phyloP scores from a whole-genome alignment of 2,113 vertebrate genomes.

The Pomatorhinus ruficollis region DNA sequence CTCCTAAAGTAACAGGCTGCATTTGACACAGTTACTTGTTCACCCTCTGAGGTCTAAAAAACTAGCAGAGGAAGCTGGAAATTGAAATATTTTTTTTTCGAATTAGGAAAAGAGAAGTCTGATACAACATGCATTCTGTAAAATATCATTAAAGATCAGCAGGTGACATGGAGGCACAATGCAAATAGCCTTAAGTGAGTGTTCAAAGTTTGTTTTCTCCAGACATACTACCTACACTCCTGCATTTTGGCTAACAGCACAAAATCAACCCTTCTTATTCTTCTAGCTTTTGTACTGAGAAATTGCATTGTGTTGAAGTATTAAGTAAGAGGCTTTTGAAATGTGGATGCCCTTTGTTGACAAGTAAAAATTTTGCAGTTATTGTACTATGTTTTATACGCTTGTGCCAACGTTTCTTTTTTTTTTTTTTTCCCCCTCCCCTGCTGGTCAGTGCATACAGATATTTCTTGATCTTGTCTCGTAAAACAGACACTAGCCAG shows the following conservation, averaged over 20 bases:
- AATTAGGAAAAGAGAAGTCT: neutral
- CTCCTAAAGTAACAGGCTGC: neutral
- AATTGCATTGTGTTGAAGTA: neutral
- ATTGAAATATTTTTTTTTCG: neutral
- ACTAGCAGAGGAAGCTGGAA: neutral
- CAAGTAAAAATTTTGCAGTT: neutral
- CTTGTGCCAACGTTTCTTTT: neutral
- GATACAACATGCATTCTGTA: neutral
- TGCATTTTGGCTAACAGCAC: neutral
- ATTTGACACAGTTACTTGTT: neutral
- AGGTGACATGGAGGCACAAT: neutral
- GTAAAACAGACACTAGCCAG: neutral
- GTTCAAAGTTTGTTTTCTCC: neutral
- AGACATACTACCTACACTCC: fast-evolving
- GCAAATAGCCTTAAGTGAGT: neutral
- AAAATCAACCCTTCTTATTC: neutral
- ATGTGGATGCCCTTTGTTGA: neutral
- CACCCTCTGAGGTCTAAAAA: neutral
- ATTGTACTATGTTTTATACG: neutral
- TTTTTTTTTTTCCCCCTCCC: neutral
- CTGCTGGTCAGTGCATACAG: neutral
- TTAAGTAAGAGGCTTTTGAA: neutral
- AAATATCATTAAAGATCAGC: neutral
- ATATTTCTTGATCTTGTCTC: neutral
- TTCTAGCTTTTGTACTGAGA: neutral